Evolutionary conservation across 2,797 vertebrate genomes (phyloP).

Genomic region (Thamnophis elegans): DNA sequence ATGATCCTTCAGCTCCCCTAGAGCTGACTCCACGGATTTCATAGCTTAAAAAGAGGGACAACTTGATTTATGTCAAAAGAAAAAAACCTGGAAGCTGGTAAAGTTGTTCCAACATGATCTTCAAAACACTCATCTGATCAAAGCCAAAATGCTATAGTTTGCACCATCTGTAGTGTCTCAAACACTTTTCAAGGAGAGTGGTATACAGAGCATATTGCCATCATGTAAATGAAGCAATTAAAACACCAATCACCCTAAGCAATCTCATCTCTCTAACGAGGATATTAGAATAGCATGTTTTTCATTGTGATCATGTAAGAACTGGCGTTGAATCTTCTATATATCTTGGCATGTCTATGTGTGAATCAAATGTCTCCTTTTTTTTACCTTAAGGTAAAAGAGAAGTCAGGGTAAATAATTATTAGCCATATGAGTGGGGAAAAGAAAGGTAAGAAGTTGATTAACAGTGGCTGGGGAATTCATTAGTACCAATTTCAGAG

Average conservation of each 20-base stretch:
- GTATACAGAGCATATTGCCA: neutral
- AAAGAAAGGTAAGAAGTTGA: neutral
- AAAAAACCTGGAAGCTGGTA: neutral
- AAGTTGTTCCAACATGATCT: neutral
- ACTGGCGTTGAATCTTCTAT: neutral
- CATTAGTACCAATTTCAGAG: slow-evolving; percentile 8
- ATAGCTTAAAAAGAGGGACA: neutral
- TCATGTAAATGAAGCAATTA: neutral
- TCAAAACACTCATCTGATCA: neutral
- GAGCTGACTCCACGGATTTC: neutral
- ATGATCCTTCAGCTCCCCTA: neutral
- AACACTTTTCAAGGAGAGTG: neutral
- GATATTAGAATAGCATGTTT: neutral
- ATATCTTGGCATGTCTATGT: neutral
- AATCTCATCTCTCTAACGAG: neutral
- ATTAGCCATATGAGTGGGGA: accelerated
- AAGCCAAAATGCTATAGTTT: neutral
- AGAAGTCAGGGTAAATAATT: neutral
- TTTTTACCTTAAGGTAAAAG: neutral
- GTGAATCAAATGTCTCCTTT: neutral
- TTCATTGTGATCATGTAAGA: neutral
- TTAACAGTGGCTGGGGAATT: neutral
- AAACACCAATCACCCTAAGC: neutral
- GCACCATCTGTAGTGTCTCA: neutral
- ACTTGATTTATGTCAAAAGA: neutral